Base-by-base conservation (phyloP, 2,113 vertebrate genomes). In the Epinephelus fuscoguttatus region DNA sequence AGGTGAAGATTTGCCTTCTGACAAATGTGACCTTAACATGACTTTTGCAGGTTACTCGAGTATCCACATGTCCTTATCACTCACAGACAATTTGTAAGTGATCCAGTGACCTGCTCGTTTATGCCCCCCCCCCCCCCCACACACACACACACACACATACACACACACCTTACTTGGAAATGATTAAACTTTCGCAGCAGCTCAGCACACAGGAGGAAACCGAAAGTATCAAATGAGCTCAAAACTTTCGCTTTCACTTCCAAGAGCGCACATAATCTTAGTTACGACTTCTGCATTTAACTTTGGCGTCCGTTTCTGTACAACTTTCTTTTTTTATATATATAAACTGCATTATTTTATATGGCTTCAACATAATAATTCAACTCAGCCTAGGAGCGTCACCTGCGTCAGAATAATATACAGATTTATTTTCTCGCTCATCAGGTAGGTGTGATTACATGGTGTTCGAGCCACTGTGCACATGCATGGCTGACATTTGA, bases 201-300 rank as follows among this genome's bases (percentile, higher is more conserved):
- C 13, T 37, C 3, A 49, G n/a, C 8, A 17, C 7, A 5, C 17
- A 47, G 49, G 11, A 56, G 93, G 94, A 95, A 95, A 96, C 87
- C 88, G 94, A 96, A 95, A 96, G 94, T 73, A 72, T 82, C 8
- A 23, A 55, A 60, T 4, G 2, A 23, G 25, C 69, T 76, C 4
- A 27, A 71, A 30, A 56, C 91, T 95, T 95, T 96, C 94, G 88
- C 91, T 96, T 96, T 95, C 95, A 75, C 67, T 95, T 91, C 75
- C 0, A 52, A 63, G 63, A 50, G 75, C 75, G 66, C 82, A 72
- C 76, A 69, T 75, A 33, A 27, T 8, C 70, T 75, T 61, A 69
- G 25, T 59, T 33, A 37, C 50, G 25, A 84, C 79, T 87, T 80
- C 86, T 88, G 67, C 82, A 70, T 81, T 75, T 57, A 30, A 81